Conservation (phyloP, 2,797 vertebrate species). For the Falco concolor region DNA sequence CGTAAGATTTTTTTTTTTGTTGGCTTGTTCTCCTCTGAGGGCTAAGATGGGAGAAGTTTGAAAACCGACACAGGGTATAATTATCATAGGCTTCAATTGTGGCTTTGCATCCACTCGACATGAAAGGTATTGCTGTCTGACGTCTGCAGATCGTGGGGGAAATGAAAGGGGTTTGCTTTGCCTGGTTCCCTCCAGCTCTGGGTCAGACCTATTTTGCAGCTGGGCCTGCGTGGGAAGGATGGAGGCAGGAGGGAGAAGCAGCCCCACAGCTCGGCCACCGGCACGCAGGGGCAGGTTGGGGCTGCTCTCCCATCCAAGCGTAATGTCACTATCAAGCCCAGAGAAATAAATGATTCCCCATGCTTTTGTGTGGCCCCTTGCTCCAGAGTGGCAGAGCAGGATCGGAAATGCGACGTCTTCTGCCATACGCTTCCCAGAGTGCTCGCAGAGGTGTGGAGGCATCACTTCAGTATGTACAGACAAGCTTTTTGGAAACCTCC, state of each 20-base stretch:
- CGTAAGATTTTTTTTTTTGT: not conserved
- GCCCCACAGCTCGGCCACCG: fast-evolving
- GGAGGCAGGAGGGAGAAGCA: not conserved
- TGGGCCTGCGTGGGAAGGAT: not conserved
- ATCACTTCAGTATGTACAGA: not conserved
- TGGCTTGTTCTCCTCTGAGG: not conserved
- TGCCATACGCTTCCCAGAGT: fast-evolving
- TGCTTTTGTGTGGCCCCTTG: not conserved
- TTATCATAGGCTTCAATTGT: not conserved
- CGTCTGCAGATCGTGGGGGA: not conserved
- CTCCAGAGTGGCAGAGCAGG: not conserved
- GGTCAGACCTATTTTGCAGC: not conserved
- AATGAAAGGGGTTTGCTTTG: not conserved
- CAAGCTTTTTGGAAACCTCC: not conserved
- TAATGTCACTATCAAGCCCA: fast-evolving
- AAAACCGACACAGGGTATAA: fast-evolving
- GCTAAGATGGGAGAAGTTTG: not conserved
- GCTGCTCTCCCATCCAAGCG: not conserved
- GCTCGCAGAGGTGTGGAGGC: not conserved
- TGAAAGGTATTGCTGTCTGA: not conserved
- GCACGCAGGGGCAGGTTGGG: not conserved
- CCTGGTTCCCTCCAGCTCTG: not conserved
- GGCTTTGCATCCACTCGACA: not conserved
- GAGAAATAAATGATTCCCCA: not conserved
- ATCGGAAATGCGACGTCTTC: not conserved